Conservation (phyloP, 37 sponge, comb jelly and placozoan genomes). For the Bolinopsis microptera region DNA sequence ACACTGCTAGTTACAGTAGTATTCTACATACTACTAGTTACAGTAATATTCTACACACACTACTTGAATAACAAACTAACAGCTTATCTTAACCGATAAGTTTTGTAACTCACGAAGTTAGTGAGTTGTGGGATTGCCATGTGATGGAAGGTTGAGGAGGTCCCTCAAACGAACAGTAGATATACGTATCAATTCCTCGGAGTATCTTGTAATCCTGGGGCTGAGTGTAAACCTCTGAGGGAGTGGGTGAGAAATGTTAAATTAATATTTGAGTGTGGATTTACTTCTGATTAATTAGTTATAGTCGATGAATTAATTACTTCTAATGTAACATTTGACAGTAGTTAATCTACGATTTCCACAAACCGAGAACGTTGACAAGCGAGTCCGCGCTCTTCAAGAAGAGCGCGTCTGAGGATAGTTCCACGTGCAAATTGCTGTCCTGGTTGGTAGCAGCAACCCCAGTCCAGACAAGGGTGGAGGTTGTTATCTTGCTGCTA, state of each 20-base stretch:
- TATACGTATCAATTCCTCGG: background rate
- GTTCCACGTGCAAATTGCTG: background rate
- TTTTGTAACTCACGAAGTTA: background rate
- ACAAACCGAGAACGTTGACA: background rate
- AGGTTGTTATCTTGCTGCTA: background rate
- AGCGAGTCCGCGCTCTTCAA: background rate
- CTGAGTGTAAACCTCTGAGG: background rate
- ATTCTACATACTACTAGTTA: too few species aligned
- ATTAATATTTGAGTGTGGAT: too few species aligned
- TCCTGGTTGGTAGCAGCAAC: background rate
- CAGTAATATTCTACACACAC: too few species aligned
- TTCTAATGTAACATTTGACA: too few species aligned
- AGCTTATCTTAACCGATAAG: background rate
- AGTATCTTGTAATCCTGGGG: background rate
- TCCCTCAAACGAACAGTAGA: slow-evolving; percentile 18
- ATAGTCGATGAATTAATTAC: too few species aligned
- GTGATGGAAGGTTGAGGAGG: background rate
- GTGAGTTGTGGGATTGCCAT: background rate
- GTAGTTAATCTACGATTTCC: too few species aligned
- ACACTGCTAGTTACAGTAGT: too few species aligned
- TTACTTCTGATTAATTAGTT: too few species aligned
- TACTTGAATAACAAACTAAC: background rate
- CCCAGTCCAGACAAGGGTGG: background rate
- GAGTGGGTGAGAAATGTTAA: too few species aligned
- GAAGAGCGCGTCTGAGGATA: background rate